Base-by-base conservation (phyloP, 2,888 invertebrate genomes). In the Tenthredo scrophulariae region DNA sequence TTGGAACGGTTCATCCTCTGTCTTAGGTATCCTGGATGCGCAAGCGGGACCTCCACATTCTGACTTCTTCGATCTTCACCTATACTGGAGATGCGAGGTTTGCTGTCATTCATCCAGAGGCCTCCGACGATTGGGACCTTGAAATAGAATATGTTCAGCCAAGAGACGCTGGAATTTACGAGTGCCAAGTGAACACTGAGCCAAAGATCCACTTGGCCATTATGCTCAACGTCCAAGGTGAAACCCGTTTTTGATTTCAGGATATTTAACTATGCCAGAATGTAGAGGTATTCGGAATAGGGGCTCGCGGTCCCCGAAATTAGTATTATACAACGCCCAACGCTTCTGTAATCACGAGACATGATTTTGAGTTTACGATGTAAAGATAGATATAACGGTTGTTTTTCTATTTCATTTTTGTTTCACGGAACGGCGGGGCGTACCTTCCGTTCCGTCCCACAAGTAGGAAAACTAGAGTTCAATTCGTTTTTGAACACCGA, bases 181-280 rank as follows among this genome's bases (percentile, higher is more conserved):
- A 97, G 93, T 97, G 97, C 91, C 97, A 97, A 95, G 97, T 97
- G 90, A 97, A 97, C 93, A 97, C 97, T 0, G 97, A 97, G 92
- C 97, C 97, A 37, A 97, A 97, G 94, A 97, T 97, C 92, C 97
- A 97, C 93, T 96, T 97, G 95, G 97, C 97, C 46, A 95, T 97
- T 89, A 94, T 96, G 91, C 95, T 97, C 84, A 96, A 95, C 91
- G 96, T 97, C 85, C 96, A 97, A 95, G 97, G 97, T 97, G 94
- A 80, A 62, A 9, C 37, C 40, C 62, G 65, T 84, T 79, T 77
- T 18, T 46, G 70, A 79, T 80, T 62, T 37, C 15, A 80, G 40
- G n/a, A 80, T 80, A 58, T 80, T 46, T 13, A 54, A 40, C 58
- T 26, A 15, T 29, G 15, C 5, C 37, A 6, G 40, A n/a, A n/a